These are phyloP conservation scores for Saguinus midas DNA, from an alignment of 2,113 vertebrate species.

Conservation along the genomic window DNA sequence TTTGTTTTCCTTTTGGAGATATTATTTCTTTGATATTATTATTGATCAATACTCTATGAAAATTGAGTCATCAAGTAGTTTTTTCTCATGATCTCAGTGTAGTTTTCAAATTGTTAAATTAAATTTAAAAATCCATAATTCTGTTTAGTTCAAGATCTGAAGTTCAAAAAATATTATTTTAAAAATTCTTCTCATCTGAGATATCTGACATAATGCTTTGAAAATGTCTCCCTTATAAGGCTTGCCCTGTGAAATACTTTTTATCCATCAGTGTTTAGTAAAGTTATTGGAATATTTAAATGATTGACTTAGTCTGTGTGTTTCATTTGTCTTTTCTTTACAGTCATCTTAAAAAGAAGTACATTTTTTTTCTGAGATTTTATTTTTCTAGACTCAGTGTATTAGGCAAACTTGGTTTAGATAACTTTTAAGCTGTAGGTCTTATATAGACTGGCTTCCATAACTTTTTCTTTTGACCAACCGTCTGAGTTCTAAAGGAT, in stretches of 20 bases:
- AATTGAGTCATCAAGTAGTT: not conserved
- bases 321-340: slow-evolving; percentile 35
- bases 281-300: slow-evolving; percentile 40
- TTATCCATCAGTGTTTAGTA: slow-evolving; percentile 9
- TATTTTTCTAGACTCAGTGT: not conserved
- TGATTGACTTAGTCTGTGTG: not conserved
- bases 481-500: not conserved
- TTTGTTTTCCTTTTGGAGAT: slow-evolving; percentile 6
- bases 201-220: slow-evolving; percentile 52
- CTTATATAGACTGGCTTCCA: not conserved
- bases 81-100: not conserved
- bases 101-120: not conserved
- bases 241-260: slow-evolving; percentile 46
- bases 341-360: slow-evolving; percentile 2
- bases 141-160: not conserved
- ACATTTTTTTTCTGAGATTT: slow-evolving; percentile 51
- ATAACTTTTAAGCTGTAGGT: not conserved
- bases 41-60: not conserved
- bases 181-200: slow-evolving; percentile 20
- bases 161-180: not conserved
- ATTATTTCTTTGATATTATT: slow-evolving; percentile 7
- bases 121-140: not conserved
- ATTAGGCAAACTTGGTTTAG: slow-evolving; percentile 31
- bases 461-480: not conserved
- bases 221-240: slow-evolving; percentile 47